Evolutionary conservation across 2,888 invertebrate genomes (phyloP).

Genomic region (Metacarcinus magister): DNA sequence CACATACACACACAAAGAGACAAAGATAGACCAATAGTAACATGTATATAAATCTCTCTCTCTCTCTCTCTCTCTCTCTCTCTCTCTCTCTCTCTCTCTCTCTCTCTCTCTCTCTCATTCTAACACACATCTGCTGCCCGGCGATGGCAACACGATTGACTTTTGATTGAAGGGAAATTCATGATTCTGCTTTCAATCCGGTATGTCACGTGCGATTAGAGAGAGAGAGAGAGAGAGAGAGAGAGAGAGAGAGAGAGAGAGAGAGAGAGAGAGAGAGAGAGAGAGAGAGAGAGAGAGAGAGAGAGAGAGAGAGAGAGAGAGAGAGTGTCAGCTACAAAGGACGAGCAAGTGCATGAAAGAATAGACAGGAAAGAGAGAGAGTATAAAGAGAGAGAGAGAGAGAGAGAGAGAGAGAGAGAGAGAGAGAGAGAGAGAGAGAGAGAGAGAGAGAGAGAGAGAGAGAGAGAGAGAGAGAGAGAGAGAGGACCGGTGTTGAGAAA

Average conservation of each 20-base stretch:
- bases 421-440: constrained; percentile 45
- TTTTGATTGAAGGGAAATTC: not conserved
- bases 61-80: not conserved
- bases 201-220: not conserved
- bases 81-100: too few species aligned
- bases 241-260: constrained; percentile 48
- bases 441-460: constrained; percentile 52
- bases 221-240: constrained; percentile 44
- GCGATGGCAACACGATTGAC: not conserved
- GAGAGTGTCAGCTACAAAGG: not conserved
- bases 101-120: too few species aligned
- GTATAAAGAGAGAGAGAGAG: constrained; percentile 16
- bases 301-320: constrained; percentile 15
- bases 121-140: too few species aligned
- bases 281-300: constrained; percentile 26
- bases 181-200: not conserved
- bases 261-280: constrained; percentile 48
- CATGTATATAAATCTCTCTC: not conserved
- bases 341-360: too few species aligned
- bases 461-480: not conserved
- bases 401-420: constrained; percentile 26
- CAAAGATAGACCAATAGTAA: not conserved
- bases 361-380: not conserved
- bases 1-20: too few species aligned
- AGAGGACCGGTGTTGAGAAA: not conserved